These are phyloP conservation scores for Cosmia pyralina DNA, from an alignment of 2,888 invertebrate species.

Conservation along the genomic window DNA sequence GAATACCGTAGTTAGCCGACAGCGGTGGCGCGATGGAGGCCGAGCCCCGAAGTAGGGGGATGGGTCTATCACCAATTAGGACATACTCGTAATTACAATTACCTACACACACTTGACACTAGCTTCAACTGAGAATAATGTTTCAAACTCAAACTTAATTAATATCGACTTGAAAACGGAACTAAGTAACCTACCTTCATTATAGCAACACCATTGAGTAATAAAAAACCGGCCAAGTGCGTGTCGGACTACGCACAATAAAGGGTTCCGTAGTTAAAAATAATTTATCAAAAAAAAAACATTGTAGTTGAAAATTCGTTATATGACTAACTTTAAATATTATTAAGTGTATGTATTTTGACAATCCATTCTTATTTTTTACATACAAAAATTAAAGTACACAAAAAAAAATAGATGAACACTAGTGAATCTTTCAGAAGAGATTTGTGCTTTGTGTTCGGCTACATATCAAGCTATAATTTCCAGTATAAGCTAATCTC, in stretches of 20 bases:
- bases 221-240: too few relatives aligned
- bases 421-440: neutral
- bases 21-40: conserved; percentile 27
- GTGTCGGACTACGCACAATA: too few relatives aligned
- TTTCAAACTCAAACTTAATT: neutral
- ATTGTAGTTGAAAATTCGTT: too few relatives aligned
- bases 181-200: too few relatives aligned
- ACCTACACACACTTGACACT: conserved; percentile 29
- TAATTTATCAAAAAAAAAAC: too few relatives aligned
- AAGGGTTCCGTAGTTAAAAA: too few relatives aligned
- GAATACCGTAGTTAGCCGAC: conserved; percentile 17
- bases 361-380: neutral
- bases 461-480: too few relatives aligned
- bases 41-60: conserved; percentile 28
- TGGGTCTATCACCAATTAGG: conserved; percentile 42
- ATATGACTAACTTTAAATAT: too few relatives aligned
- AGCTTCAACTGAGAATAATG: conserved; percentile 8
- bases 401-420: neutral
- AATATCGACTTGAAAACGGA: neutral
- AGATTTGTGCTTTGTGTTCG: too few relatives aligned
- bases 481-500: too few relatives aligned
- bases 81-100: conserved; percentile 34
- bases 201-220: neutral
- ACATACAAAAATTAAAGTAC: neutral
- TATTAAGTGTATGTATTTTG: too few relatives aligned